Conservation (phyloP, 2,888 invertebrate genomes). For the Coenonympha arcania region DNA sequence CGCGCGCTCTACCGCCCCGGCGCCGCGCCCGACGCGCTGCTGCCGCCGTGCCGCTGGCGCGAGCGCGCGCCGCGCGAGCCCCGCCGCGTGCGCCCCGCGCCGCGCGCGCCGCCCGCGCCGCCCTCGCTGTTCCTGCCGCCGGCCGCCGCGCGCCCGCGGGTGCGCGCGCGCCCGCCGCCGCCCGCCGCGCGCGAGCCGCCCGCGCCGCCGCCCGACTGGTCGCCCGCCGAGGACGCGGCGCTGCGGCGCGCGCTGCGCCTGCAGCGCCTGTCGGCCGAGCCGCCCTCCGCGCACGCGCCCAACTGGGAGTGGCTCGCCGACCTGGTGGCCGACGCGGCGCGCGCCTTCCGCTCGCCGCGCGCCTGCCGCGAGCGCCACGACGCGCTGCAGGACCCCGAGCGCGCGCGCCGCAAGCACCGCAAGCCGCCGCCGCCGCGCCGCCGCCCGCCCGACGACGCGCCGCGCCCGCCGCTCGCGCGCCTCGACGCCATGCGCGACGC, state of each 20-base stretch:
- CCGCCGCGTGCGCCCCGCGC: conserved; percentile 76
- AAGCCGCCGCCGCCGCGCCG: conserved; percentile 81
- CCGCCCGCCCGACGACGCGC: conserved; percentile 75
- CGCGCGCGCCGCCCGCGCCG: conserved; percentile 83
- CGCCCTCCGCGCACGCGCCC: conserved; percentile 85
- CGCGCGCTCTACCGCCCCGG: conserved; percentile 87
- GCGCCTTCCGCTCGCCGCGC: conserved; percentile 90
- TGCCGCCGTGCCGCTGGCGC: conserved; percentile 75
- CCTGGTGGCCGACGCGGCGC: conserved; percentile 88
- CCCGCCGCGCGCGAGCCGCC: conserved; percentile 79
- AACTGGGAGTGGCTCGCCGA: conserved; percentile 98
- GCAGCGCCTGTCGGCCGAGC: conserved; percentile 77
- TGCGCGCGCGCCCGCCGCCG: conserved; percentile 78
- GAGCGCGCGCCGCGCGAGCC: conserved; percentile 75
- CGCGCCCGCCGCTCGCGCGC: conserved; percentile 67
- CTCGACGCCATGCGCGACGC: conserved; percentile 84
- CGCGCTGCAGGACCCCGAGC: conserved; percentile 87
- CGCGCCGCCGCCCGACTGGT: conserved; percentile 89
- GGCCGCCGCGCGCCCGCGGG: conserved; percentile 83
- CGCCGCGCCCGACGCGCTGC: conserved; percentile 83
- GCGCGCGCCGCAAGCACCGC: conserved; percentile 91
- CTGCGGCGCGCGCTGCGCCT: conserved; percentile 85
- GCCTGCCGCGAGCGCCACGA: conserved; percentile 95
- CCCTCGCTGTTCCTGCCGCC: conserved; percentile 82
- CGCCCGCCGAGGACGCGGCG: conserved; percentile 91